A percentile compares a stretch with the other conserved stretches of the same genome.
Evolutionary conservation across 2,888 invertebrate genomes (phyloP).

Genomic region (Phlogophora meticulosa): DNA sequence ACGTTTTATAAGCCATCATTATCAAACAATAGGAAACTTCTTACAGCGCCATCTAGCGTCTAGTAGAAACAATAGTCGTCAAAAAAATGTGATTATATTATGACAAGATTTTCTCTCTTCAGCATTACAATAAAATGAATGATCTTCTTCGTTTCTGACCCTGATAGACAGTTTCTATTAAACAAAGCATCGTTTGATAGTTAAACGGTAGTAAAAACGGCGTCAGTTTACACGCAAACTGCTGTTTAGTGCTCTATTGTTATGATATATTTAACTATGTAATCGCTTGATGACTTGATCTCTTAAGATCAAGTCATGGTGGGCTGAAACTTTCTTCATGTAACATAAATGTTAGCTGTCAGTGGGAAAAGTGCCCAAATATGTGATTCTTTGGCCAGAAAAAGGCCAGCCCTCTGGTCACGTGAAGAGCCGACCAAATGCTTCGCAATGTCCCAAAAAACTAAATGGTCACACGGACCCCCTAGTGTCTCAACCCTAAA

Average conservation of each 20-base stretch:
- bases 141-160: slow-evolving; percentile 53
- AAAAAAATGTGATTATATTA: slow-evolving; percentile 68
- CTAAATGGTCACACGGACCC: too few species aligned
- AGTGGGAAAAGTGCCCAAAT: too few species aligned
- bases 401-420: too few species aligned
- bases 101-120: slow-evolving; percentile 66
- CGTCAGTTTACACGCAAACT: slow-evolving; percentile 35
- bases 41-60: slow-evolving; percentile 81
- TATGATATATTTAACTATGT: slow-evolving; percentile 1
- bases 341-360: background rate
- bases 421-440: too few species aligned
- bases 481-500: too few species aligned
- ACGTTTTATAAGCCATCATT: slow-evolving; percentile 14
- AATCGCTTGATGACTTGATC: too few species aligned
- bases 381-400: too few species aligned
- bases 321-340: slow-evolving; percentile 10
- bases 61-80: slow-evolving; percentile 82
- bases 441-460: too few species aligned
- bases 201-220: slow-evolving; percentile 44
- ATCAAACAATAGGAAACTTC: slow-evolving; percentile 53
- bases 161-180: slow-evolving; percentile 66
- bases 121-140: slow-evolving; percentile 64
- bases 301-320: slow-evolving; percentile 3
- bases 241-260: slow-evolving; percentile 32
- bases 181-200: slow-evolving; percentile 58